Evolutionary conservation across 2,113 vertebrate species (phyloP).

Genomic region (Triplophysa dalaica): DNA sequence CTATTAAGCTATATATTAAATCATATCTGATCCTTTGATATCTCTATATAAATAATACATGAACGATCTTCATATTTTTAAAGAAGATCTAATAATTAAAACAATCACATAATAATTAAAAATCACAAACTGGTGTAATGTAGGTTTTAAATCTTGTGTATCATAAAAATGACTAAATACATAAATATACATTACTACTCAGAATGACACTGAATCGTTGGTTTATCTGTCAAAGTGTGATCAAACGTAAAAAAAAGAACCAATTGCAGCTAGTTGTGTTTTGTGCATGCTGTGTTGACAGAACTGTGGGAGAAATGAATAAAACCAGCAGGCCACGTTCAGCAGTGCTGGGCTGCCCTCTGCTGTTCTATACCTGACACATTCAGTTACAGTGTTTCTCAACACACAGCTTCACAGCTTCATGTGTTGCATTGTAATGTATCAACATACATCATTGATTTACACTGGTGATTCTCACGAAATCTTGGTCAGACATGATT

Average conservation of each 20-base stretch:
- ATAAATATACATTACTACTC: not conserved
- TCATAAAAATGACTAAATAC: not conserved
- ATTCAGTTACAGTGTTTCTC: not conserved
- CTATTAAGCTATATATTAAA: not conserved
- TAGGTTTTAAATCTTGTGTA: not conserved
- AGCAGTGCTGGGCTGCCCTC: conserved; percentile 84
- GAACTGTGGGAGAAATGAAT: not conserved
- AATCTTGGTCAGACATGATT: too few relatives aligned
- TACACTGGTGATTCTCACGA: not conserved
- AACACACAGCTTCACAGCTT: not conserved
- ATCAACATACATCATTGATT: not conserved
- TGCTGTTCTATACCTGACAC: conserved; percentile 74
- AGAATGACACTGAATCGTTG: conserved; percentile 13
- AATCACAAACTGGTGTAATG: not conserved
- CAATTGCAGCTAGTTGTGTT: too few relatives aligned
- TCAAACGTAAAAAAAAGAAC: not conserved
- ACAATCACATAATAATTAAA: too few relatives aligned
- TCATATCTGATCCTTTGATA: not conserved
- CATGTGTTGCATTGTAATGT: not conserved
- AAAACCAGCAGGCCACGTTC: conserved; percentile 47
- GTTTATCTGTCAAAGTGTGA: not conserved
- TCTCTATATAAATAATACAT: not conserved
- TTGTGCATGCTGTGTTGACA: not conserved
- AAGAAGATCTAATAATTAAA: too few relatives aligned
- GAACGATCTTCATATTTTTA: too few relatives aligned